Conservation (phyloP, 2,113 vertebrate genomes). For the Charadrius vociferus region DNA sequence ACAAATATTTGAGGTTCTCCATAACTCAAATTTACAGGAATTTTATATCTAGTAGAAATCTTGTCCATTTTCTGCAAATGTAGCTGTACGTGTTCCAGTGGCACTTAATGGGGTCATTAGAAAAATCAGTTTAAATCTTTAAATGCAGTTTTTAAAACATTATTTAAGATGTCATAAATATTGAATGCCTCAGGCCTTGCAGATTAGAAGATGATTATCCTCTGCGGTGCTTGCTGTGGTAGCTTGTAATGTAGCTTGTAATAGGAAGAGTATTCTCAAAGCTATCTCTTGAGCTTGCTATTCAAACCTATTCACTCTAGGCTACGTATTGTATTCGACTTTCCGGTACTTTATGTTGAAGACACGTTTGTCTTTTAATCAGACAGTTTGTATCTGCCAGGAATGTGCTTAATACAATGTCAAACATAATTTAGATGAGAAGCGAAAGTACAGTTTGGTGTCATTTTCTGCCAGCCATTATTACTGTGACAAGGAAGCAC, state of each 20-base stretch:
- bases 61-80: rapidly evolving
- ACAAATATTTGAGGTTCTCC: background rate
- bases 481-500: background rate
- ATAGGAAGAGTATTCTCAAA: background rate
- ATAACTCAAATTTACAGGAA: background rate
- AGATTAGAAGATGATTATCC: background rate
- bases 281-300: background rate
- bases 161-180: background rate
- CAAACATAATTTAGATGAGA: background rate
- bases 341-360: background rate
- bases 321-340: background rate
- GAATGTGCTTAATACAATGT: background rate
- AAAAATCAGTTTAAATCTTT: background rate
- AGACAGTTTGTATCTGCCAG: background rate
- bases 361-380: background rate
- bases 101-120: background rate
- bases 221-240: background rate
- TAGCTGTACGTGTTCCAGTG: rapidly evolving
- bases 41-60: background rate
- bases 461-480: background rate
- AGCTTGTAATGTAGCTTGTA: background rate
- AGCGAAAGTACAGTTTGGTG: background rate
- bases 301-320: background rate
- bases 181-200: background rate
- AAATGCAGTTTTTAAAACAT: background rate